Evolutionary conservation across 2,888 invertebrate species (phyloP), one percentile per base, ranked within the genome.

Genomic region (Diachrysia chrysitis): DNA sequence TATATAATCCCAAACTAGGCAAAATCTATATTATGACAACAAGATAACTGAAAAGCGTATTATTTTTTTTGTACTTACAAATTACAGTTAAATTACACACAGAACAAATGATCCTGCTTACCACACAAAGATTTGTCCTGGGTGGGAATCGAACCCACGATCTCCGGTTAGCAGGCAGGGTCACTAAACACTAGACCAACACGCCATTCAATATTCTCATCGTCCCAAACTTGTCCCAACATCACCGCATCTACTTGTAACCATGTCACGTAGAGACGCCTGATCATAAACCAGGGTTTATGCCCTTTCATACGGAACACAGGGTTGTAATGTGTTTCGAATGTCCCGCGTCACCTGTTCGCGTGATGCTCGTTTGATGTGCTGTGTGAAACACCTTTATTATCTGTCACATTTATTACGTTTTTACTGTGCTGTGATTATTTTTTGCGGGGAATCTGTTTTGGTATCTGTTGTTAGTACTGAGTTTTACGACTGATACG

Each of bases 331-430:
- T 81, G 80, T 77, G 64, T 80, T 81, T 79, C 68, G 77, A 78
- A 83, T 83, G 75, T 57, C 68, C 56, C 51, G 60, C 71, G 78
- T 66, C 83, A 81, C 78, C 81, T 81, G 83, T 54, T 64, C 69
- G 58, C 59, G 48, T 77, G 68, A 72, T 73, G 58, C 61, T 63
- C 53, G 63, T 75, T 73, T 73, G 78, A 75, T 77, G 78, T 78
- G 23, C 68, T 67, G 60, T 78, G 69, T 75, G 71, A 54, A 68
- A 66, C 23, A 57, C 55, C 69, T 76, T 67, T 78, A 80, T 74
- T 65, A 67, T 75, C 63, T 35, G 63, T 0, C 16, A 37, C 51
- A 70, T 73, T 77, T 79, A 73, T 73, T 66, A 51, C 62, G 56
- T 60, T 78, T 35, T 58, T 63, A 51, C 14, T 19, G 12, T 32